Evolutionary conservation across 2,113 vertebrate genomes (phyloP), one percentile per base, ranked within the genome.

Genomic region (Plectropomus leopardus): DNA sequence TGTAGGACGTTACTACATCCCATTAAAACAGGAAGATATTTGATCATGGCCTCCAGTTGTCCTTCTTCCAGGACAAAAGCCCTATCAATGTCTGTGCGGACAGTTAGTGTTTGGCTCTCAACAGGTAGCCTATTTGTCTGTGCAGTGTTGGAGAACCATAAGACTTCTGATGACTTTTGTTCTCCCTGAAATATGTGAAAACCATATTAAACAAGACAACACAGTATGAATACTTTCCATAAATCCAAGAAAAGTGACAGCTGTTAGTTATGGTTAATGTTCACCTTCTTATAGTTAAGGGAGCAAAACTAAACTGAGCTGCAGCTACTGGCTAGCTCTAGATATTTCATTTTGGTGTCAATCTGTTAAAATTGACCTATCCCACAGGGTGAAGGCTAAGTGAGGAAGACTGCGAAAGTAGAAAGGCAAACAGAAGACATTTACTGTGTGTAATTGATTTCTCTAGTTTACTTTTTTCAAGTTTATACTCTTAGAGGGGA

Each of bases 21-120:
- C 74, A 84, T 91, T 88, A 89, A 88, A 90, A 78, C 53, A 78
- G 64, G 28, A 72, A 70, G 70, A 80, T 75, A 81, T 88, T 89
- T 88, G 70, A 92, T 85, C 72, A 15, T 68, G 73, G 85, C 64
- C 82, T 88, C 78, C 74, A 80, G 58, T 81, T 75, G 76, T 88
- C 88, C 78, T 85, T 78, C 64, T 76, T 68, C 72, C 57, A 59
- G 69, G 58, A 87, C 84, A 80, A 78, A 44, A 78, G 58, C 40
- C 17, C 55, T 76, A 84, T 84, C 80, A 85, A 86, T 75, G 83
- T 84, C 70, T 78, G n/a, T 24, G 16, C 26, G 57, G 75, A 58
- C 54, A 26, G 61, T 71, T 44, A 40, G 24, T 72, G 23, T 66
- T 40, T 32, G 44, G 78, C 53, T 65, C 53, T 69, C 72, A 60